Base-by-base conservation (phyloP, 2,113 vertebrate genomes). In the Oncorhynchus nerka region DNA sequence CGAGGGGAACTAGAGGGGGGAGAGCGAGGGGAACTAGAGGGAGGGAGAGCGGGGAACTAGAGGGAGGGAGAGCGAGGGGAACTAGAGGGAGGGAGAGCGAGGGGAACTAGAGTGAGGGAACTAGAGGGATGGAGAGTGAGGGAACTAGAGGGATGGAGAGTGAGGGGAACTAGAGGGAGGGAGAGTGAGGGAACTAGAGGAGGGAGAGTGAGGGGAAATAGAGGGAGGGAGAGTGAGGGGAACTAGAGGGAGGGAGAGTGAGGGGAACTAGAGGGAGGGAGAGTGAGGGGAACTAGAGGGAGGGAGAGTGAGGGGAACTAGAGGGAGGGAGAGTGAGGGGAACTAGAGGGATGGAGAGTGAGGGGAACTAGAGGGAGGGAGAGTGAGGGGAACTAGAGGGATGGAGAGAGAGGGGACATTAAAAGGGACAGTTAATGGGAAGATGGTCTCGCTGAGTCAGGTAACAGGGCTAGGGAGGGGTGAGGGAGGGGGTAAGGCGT, bases 391-490 rank as follows among this genome's bases (percentile, higher is more conserved):
- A 39, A 24, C 16, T 4, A 15, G 16, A 68, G 66, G 16, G 66
- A 34, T 1, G 66, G 66, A 9, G 66, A 68, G 32, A 0, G 32
- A 8, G 32, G 20, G 28, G 32, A 39, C 39, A 68, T 68, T 39
- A 68, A 39, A n/a, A 68, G 67, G 39, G 67, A 68, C 67, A 68
- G 67, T 68, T 68, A 68, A 39, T 68, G 67, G 66, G 67, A 68
- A 68, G 30, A 30, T 16, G 11, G 16, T 32, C 67, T 68, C 19
- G 30, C 67, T 68, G 67, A 68, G 26, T 68, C 67, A 68, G 32
- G 28, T 30, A 68, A 68, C 30, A 39, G 67, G 19, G 13, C 28
- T 15, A 30, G 26, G 65, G 9, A 45, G 65, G 65, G 28, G 26
- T 67, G 64, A 66, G 64, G 28, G 5, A 66, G 64, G 11, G 64